Base-by-base conservation (phyloP, 2,797 vertebrate species). In the Lates japonicus region DNA sequence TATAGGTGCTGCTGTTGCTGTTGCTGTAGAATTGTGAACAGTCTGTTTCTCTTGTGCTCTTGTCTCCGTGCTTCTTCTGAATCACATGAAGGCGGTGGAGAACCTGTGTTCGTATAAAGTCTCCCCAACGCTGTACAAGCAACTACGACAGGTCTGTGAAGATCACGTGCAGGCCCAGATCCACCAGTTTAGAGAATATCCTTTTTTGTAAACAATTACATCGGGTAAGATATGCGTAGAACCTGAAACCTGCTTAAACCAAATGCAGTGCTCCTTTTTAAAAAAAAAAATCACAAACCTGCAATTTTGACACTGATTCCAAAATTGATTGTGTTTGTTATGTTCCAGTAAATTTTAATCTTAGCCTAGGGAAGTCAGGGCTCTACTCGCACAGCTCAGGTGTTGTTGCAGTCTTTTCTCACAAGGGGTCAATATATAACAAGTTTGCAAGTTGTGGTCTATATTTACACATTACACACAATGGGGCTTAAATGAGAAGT, bases 31-130 rank as follows among this genome's bases (percentile, higher is more conserved):
- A n/a, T 17, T 70, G 35, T 55, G 16, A 75, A 35, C 37, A 68
- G 46, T 33, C 1, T 73, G 16, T 29, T 17, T 68, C 14, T 68
- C 2, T 49, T 65, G 16, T 85, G 29, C 49, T 88, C 7, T 59
- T 57, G 19, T 63, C 37, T 80, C 42, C 20, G 11, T 49, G 35
- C 17, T 37, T 66, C 7, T 7, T 61, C 33, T 70, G 37, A 68
- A 71, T 39, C 41, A 5, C 62, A 94, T 94, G 68, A 90, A 99
- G 98, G 98, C 98, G 86, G 98, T 99, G 86, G 98, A 99, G 95
- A 99, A 99, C 92, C 96, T 99, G 82, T 99, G 98, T 91, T 99
- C 98, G 2, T 98, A 99, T 94, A 99, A 99, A 95, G 98, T 99
- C 85, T 99, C 98, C 84, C 97, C 98, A 65, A 99, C 98, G 63